These are phyloP conservation scores for Bos javanicus DNA, from an alignment of 2,113 vertebrate species.

Conservation along the genomic window DNA sequence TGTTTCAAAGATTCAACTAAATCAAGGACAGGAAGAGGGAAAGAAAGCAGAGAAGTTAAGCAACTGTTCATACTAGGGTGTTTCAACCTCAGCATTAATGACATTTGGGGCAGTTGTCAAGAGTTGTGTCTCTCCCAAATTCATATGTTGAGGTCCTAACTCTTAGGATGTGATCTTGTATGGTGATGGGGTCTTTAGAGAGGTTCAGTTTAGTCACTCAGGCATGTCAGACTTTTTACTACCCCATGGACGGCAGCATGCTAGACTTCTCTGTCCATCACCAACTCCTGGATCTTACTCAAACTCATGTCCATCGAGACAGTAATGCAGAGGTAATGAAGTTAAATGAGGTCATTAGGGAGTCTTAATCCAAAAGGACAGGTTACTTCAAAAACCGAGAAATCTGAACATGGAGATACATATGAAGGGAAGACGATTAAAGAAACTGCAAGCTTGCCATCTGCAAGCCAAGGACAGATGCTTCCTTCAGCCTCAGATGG, in stretches of 20 bases:
- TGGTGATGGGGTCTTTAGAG: neutral
- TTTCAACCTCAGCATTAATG: neutral
- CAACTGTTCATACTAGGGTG: neutral
- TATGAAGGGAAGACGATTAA: neutral
- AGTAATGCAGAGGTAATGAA: neutral
- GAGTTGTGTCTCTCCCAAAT: neutral
- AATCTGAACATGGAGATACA: neutral
- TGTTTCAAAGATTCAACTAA: neutral
- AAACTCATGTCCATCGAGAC: neutral
- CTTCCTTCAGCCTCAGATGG: neutral
- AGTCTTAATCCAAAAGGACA: neutral
- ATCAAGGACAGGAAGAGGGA: neutral
- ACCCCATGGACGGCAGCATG: accelerated
- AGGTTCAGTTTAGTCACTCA: neutral
- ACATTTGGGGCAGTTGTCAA: neutral
- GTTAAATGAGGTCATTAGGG: neutral
- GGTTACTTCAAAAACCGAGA: neutral
- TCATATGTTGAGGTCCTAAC: neutral
- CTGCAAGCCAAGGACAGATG: neutral
- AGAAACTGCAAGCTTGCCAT: neutral
- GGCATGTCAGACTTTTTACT: accelerated
- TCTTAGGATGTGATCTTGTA: neutral
- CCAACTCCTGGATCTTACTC: neutral
- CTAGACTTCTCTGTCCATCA: neutral
- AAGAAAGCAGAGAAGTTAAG: neutral